Base-by-base conservation (phyloP, 1,140 invertebrate species). In the Bombus waltoni region DNA sequence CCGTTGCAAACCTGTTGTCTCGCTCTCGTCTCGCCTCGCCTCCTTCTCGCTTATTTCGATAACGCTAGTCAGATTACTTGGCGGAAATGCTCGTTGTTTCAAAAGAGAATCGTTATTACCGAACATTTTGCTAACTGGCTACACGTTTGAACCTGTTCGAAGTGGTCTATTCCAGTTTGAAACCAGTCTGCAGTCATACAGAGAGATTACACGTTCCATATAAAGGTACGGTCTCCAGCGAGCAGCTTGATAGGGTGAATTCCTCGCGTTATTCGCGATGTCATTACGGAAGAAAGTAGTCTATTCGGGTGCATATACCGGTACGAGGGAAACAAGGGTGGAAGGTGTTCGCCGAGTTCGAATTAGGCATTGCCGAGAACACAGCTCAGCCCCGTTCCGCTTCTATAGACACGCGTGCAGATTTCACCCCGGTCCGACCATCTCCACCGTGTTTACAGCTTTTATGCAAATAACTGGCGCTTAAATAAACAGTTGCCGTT, bases 401-500 rank as follows among this genome's bases (percentile, higher is more conserved):
- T 62, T 35, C n/a, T 38, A 74, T 77, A 40, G n/a, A 68, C 57
- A 57, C 22, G 38, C 18, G 65, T 6, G 73, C 72, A 57, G 35
- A 88, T 89, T 86, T 89, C 44, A 22, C 13, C 11, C 42, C 9
- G 53, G n/a, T 47, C 75, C 57, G 38, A 68, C 78, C 42, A 65
- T 35, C 32, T 66, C 44, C 25, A 18, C n/a, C 70, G 42, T 81
- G 57, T 88, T 90, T 85, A 88, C 68, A 77, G 77, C 72, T 79
- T 77, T 79, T 68, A 74, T 81, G 81, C 81, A 92, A 91, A 90
- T 76, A 89, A 77, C 72, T 40, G 75, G 28, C 83, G 86, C 81
- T 89, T 91, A 90, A 92, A 92, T 88, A 91, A 92, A 92, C 88
- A 91, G 79, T 38, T 42, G 40, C 38, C 86, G 68, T 87, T 91